Conservation (phyloP, 1,140 invertebrate genomes). For the Brachionus angularis region DNA sequence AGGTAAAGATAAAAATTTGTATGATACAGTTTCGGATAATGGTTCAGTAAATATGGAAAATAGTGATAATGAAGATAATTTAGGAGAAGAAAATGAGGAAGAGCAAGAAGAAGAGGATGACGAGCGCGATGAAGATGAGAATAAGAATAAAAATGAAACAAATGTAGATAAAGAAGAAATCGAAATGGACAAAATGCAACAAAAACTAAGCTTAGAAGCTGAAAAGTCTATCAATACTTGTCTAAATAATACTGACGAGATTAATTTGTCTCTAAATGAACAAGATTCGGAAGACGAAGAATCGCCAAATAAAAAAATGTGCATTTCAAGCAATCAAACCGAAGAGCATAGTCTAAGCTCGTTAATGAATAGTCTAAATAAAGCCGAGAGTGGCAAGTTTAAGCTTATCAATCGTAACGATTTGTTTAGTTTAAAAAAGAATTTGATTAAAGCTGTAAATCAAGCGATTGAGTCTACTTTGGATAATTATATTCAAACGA, state of each 20-base stretch:
- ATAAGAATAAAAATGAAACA: too few species aligned
- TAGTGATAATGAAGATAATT: background rate
- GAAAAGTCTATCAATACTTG: constrained; percentile 1
- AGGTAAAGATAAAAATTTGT: background rate
- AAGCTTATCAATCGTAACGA: background rate
- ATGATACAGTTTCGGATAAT: constrained; percentile 15
- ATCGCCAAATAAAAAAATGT: background rate
- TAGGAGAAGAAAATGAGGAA: background rate
- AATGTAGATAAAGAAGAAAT: background rate
- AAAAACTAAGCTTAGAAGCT: background rate
- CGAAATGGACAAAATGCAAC: background rate
- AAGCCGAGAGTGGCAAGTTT: background rate
- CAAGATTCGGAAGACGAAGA: background rate
- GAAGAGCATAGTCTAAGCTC: constrained; percentile 7
- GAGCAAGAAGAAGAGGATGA: background rate
- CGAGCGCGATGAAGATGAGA: too few species aligned
- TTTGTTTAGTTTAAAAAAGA: background rate
- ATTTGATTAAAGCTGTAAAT: background rate
- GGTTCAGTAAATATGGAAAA: too few species aligned
- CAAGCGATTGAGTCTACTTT: constrained; percentile 26
- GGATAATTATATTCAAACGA: background rate
- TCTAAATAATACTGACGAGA: background rate
- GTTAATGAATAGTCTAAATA: background rate
- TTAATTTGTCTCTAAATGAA: background rate
- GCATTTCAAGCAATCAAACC: background rate